Evolutionary conservation across 2,888 invertebrate species (phyloP).

Genomic region (Drosophila maculinotata): DNA sequence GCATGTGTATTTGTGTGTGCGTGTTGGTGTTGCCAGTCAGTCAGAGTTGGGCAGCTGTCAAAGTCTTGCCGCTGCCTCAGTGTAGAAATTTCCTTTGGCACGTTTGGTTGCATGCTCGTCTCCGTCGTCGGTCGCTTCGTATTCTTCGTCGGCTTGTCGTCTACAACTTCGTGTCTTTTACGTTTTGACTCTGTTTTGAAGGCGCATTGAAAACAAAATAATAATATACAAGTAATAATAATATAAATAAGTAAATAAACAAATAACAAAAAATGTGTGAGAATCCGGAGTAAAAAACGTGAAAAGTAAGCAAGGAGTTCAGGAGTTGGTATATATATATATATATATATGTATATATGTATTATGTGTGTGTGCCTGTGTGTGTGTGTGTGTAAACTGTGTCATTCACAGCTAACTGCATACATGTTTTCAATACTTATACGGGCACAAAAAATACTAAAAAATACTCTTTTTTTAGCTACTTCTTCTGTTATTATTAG

Average conservation of each 20-base stretch:
- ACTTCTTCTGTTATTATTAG: slow-evolving; percentile 57
- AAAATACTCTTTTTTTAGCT: slow-evolving; percentile 28
- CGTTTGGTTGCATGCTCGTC: slow-evolving; percentile 61
- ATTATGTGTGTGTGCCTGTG: slow-evolving; percentile 24
- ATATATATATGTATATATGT: slow-evolving; percentile 11
- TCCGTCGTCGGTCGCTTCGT: slow-evolving; percentile 25
- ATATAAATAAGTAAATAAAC: slow-evolving; percentile 13
- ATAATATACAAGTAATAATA: slow-evolving; percentile 24
- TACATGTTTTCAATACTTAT: slow-evolving; percentile 62
- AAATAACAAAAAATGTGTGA: slow-evolving; percentile 4
- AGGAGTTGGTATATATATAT: slow-evolving; percentile 6
- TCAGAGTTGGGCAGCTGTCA: slow-evolving; percentile 60
- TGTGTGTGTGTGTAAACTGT: slow-evolving; percentile 67
- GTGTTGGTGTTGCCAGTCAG: slow-evolving; percentile 44
- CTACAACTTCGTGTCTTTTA: slow-evolving; percentile 29
- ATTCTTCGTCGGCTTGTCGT: slow-evolving; percentile 43
- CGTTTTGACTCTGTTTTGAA: slow-evolving; percentile 42
- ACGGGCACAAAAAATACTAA: slow-evolving; percentile 40
- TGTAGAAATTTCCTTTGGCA: slow-evolving; percentile 83
- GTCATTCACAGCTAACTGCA: slow-evolving; percentile 76
- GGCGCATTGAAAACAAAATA: slow-evolving; percentile 49
- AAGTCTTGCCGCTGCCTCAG: slow-evolving; percentile 61
- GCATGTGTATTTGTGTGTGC: slow-evolving; percentile 30
- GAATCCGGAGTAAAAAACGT: slow-evolving; percentile 21
- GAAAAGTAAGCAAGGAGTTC: slow-evolving; percentile 64